A percentile compares a stretch with the other conserved stretches of the same genome.
These are phyloP conservation scores for Acropternis orthonyx DNA, from an alignment of 2,797 vertebrate species.

Conservation along the genomic window DNA sequence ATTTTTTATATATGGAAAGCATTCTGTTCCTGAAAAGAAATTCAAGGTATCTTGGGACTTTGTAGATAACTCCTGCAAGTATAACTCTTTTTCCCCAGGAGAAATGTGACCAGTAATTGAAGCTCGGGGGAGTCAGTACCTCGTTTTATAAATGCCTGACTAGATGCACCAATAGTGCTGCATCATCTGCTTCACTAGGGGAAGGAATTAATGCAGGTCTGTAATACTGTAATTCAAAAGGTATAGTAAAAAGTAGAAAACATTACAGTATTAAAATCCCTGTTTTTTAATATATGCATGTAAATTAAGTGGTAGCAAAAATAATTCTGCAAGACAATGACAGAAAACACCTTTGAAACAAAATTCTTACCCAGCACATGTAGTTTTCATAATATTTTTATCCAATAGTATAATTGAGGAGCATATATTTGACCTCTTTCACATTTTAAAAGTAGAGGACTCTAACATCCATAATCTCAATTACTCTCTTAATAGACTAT, in stretches of 20 bases:
- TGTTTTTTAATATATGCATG: background rate
- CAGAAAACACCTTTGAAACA: slow-evolving; percentile 6
- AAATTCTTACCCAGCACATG: background rate
- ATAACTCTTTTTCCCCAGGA: background rate
- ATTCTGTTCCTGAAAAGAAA: background rate
- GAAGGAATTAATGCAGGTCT: background rate
- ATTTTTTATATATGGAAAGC: background rate
- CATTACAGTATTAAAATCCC: background rate
- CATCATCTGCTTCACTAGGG: background rate
- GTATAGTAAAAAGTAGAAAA: background rate
- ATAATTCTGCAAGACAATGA: background rate
- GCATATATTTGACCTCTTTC: slow-evolving; percentile 30
- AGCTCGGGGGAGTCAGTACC: background rate
- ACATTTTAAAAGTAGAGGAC: background rate
- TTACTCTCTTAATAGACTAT: slow-evolving; percentile 47
- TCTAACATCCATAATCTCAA: slow-evolving; percentile 55
- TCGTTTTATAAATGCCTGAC: background rate
- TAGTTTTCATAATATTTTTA: background rate
- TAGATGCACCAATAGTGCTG: background rate
- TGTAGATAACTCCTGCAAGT: background rate
- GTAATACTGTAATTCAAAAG: background rate
- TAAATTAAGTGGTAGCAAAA: background rate
- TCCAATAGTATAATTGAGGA: background rate
- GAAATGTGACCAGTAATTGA: background rate
- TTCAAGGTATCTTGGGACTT: background rate